Base-by-base conservation (phyloP, 1,140 invertebrate genomes). In the Cotesia typhae region DNA sequence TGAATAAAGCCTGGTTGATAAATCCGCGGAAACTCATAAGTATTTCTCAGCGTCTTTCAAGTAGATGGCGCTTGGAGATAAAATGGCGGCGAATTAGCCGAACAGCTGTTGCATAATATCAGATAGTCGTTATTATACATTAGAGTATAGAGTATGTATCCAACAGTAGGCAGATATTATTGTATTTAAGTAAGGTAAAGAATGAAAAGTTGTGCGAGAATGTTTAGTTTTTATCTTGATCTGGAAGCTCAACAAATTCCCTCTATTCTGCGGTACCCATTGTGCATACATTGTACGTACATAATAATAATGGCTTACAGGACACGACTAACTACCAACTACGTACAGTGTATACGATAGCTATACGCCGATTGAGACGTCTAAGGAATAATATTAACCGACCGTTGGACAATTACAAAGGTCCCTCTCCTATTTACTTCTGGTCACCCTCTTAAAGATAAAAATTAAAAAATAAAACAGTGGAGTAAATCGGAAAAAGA, bases 171-270 rank as follows among this genome's bases (percentile, higher is more conserved):
- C 1, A 66, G 5, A 66, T 47, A 47, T 47, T 10, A 47, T 47
- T 47, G 41, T 10, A 47, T 47, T 47, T 47, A 47, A 47, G 41
- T 47, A 53, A 67, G 41, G 6, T 7, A 10, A 47, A 47, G 59
- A 61, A 76, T 59, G 77, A 76, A 76, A 76, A 79, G 76, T 76
- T 68, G 65, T 28, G 51, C 70, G 67, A 79, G 76, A 79, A 79
- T 79, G 78, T 79, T 5, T 2, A 47, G 41, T 47, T 47, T 47
- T 47, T 80, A 80, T 79, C 78, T 79, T 75, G 77, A 80, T 80
- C 78, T 79, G 51, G 37, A 51, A 47, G 41, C 41, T 47, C 41
- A 47, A 47, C 41, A 47, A 47, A 47, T 10, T 47, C 35, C 17
- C 14, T 36, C 35, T 14, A 20, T 38, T 6, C 7, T 28, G 38